phyloP scores from a whole-genome alignment of 2,113 vertebrate genomes.

The Climacteris rufus region DNA sequence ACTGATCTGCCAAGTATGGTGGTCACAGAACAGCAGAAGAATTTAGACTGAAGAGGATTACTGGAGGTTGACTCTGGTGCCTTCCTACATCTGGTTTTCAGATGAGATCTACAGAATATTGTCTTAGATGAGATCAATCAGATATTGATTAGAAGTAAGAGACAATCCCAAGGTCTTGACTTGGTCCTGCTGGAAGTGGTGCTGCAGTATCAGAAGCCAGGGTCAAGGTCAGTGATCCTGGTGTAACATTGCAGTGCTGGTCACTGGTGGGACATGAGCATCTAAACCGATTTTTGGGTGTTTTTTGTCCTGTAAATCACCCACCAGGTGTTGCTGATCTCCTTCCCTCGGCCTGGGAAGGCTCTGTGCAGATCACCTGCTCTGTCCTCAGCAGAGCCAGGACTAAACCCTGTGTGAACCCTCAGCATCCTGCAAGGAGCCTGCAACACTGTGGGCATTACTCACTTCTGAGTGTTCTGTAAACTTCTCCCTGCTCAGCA shows the following conservation, averaged over 20 bases:
- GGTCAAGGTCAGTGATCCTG: accelerated
- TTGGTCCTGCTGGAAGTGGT: background rate
- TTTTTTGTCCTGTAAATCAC: background rate
- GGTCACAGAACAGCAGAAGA: background rate
- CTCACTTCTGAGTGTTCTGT: accelerated
- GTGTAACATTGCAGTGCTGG: background rate
- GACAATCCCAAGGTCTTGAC: background rate
- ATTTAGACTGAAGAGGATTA: background rate
- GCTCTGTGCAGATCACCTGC: background rate
- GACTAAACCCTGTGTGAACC: accelerated
- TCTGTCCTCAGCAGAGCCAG: background rate
- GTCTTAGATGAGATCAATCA: background rate
- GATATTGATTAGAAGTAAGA: background rate
- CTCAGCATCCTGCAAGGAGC: background rate
- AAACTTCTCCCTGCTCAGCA: background rate
- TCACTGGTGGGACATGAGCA: background rate
- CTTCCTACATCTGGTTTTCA: background rate
- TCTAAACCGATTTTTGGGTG: accelerated
- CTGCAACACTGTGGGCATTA: background rate
- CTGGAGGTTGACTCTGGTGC: background rate
- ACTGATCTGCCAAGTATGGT: background rate
- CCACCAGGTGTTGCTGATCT: background rate
- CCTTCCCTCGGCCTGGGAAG: background rate
- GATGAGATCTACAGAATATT: background rate
- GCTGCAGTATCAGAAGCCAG: background rate